Evolutionary conservation across 2,113 vertebrate genomes (phyloP), one percentile per base, ranked within the genome.

Genomic region (Physeter macrocephalus): DNA sequence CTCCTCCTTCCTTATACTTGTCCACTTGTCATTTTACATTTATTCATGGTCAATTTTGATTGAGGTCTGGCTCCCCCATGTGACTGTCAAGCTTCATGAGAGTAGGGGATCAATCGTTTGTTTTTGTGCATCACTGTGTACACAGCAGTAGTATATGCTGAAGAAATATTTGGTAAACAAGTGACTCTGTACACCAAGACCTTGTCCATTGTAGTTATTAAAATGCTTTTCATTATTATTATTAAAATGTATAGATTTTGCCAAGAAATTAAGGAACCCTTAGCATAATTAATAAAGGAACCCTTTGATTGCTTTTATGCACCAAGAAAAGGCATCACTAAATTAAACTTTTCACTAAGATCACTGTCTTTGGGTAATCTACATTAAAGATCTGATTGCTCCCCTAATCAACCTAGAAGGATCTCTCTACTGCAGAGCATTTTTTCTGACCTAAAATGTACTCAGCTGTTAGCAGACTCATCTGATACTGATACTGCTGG

Each of bases 401-500:
- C 66, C 31, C 46, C 85, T 93, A 69, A n/a, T 95, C 80, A 62
- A 72, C 27, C 20, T 78, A 93, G 71, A 74, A 95, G 46, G 31
- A 69, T 69, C 14, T 52, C 36, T 88, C n/a, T 43, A 34, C 31
- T 61, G 20, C 69, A 87, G 46, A 80, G 52, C n/a, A 85, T 74
- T 92, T 89, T 90, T 96, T 90, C 74, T 61, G 89, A 23, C n/a
- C 62, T 95, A 69, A 89, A 92, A 75, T 86, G n/a, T 89, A 87
- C n/a, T 96, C 89, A 95, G 75, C 86, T 94, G 31, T 96, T 77
- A 80, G 77, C 94, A 95, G 72, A 89, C 77, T 87, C 71, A 72
- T 88, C 54, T 96, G 88, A 95, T 80, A 93, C 78, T 94, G 88
- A 96, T 92, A 92, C 88, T 92, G 14, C 74, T 77, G 83, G 83